These are phyloP conservation scores for Athrips mouffetella DNA, from an alignment of 2,888 invertebrate genomes.

Conservation along the genomic window DNA sequence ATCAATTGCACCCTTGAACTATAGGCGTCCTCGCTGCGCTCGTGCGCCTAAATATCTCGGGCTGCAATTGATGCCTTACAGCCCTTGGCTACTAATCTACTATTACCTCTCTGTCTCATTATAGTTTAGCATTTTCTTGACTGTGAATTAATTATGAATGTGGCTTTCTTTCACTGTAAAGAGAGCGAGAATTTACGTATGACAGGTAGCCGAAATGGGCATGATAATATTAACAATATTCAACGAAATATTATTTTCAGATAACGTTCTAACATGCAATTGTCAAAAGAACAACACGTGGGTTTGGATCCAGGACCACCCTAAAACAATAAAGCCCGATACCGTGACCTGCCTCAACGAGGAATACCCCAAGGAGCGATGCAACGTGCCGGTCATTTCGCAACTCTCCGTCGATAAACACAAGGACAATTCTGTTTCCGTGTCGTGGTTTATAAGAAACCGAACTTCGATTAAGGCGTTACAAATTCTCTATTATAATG, in stretches of 20 bases:
- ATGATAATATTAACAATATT: not conserved
- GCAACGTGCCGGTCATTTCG: conserved; percentile 85
- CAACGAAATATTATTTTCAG: conserved; percentile 64
- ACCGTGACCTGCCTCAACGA: conserved; percentile 57
- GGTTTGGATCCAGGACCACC: conserved; percentile 95
- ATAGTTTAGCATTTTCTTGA: too few species aligned
- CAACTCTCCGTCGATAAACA: conserved; percentile 92
- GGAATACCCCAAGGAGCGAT: conserved; percentile 67
- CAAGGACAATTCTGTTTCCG: conserved; percentile 89
- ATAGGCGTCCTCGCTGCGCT: too few species aligned
- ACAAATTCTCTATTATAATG: conserved; percentile 87
- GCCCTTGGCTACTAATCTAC: too few species aligned
- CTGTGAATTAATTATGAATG: too few species aligned
- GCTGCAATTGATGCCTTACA: too few species aligned
- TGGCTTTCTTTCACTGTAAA: too few species aligned
- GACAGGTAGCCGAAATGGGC: too few species aligned
- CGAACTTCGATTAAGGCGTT: conserved; percentile 90
- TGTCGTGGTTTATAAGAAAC: conserved; percentile 94
- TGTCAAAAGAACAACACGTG: conserved; percentile 94
- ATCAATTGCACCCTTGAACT: too few species aligned
- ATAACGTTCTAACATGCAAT: conserved; percentile 92
- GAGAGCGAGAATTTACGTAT: too few species aligned
- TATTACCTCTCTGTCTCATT: too few species aligned
- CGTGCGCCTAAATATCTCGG: too few species aligned
- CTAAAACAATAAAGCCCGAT: conserved; percentile 66